A percentile compares a stretch with the other conserved stretches of the same genome.
Conservation (phyloP, 2,113 vertebrate species). For the Planiliza haematocheilus region DNA sequence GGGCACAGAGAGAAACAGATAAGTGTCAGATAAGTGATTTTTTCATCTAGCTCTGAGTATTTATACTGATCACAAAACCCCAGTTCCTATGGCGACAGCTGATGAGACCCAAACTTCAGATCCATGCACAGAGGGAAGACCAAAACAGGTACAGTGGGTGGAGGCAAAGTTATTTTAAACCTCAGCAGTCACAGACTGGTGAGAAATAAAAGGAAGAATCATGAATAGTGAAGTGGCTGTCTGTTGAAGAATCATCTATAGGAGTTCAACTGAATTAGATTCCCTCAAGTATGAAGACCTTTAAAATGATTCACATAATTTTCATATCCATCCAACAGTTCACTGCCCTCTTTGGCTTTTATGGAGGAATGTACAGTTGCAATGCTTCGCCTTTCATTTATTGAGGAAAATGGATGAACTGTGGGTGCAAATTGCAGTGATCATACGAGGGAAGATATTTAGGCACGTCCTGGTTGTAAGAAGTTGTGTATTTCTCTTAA, state of each 20-base stretch:
- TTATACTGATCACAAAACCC: conserved; percentile 13
- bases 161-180: conserved; percentile 4
- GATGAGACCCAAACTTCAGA: not conserved
- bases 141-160: no score
- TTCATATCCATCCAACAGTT: no score
- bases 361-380: no score
- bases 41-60: not conserved
- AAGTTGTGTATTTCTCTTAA: no score
- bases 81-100: conserved; percentile 2
- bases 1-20: conserved; percentile 9
- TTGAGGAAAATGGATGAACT: no score
- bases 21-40: not conserved
- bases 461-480: no score
- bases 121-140: not conserved
- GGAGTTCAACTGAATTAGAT: not conserved
- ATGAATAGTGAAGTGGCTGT: not conserved
- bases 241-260: not conserved
- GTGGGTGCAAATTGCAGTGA: no score
- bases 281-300: no score
- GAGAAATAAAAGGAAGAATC: conserved; percentile 5
- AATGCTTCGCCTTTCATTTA: no score
- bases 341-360: no score
- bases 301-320: no score
- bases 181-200: not conserved
- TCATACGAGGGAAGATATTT: no score